These are phyloP conservation scores for Doris montereyensis DNA, from an alignment of 2,888 invertebrate genomes.

Conservation along the genomic window DNA sequence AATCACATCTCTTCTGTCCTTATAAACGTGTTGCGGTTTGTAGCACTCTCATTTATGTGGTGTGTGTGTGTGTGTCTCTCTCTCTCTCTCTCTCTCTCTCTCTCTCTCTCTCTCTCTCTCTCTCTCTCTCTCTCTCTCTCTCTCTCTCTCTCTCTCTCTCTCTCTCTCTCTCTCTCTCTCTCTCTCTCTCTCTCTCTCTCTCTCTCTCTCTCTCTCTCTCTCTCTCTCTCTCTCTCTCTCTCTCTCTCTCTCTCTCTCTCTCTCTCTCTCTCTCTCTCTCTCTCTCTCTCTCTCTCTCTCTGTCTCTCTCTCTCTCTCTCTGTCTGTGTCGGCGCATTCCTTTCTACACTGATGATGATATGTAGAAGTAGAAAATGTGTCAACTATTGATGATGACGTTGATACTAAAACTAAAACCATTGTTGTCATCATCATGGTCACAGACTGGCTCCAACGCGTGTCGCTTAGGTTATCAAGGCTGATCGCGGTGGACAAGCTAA, in stretches of 20 bases:
- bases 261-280: not conserved
- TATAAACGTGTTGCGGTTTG: no score
- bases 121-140: not conserved
- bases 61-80: no score
- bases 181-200: not conserved
- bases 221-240: not conserved
- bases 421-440: no score
- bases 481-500: no score
- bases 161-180: not conserved
- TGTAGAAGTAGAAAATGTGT: no score
- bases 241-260: not conserved
- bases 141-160: not conserved
- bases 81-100: not conserved
- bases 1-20: no score
- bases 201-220: not conserved
- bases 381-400: no score
- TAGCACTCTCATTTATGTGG: no score
- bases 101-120: not conserved
- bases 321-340: not conserved
- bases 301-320: not conserved
- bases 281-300: not conserved
- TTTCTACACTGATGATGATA: no score
- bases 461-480: no score
- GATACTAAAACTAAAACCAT: no score
- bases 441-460: no score